These are phyloP conservation scores for Pycnomerus fuliginosus DNA, from an alignment of 2,888 invertebrate species.

Conservation along the genomic window DNA sequence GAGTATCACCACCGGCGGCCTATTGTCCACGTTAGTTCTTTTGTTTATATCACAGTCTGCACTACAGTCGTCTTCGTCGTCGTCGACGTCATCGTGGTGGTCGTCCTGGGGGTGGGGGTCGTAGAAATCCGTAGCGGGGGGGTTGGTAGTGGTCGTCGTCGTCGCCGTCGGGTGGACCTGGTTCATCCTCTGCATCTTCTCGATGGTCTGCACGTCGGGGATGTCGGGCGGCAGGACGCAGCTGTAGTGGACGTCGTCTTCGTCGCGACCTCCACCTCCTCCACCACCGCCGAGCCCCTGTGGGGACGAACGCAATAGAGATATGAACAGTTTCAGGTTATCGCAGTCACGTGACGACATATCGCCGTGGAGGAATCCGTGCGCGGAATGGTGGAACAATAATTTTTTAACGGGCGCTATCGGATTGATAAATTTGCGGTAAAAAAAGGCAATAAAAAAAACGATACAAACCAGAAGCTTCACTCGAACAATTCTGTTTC, in stretches of 20 bases:
- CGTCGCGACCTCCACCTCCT: too few species aligned
- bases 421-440: too few species aligned
- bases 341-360: too few species aligned
- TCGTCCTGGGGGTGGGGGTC: slow-evolving; percentile 1
- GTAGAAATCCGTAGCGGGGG: slow-evolving; percentile 12
- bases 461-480: too few species aligned
- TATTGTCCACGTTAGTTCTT: slow-evolving; percentile 24
- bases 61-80: slow-evolving; percentile 22
- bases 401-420: too few species aligned
- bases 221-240: slow-evolving; percentile 48
- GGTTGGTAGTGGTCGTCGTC: slow-evolving; percentile 1
- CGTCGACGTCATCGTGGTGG: slow-evolving; percentile 11
- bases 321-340: too few species aligned
- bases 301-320: too few species aligned
- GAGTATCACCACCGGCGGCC: slow-evolving; percentile 74
- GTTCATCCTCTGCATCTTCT: slow-evolving; percentile 55
- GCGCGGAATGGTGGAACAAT: too few species aligned
- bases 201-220: slow-evolving; percentile 55
- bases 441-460: too few species aligned
- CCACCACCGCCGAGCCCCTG: slow-evolving; percentile 23
- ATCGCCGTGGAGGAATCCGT: too few species aligned
- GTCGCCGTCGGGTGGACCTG: slow-evolving; percentile 24
- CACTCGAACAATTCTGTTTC: too few species aligned
- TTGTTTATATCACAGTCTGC: slow-evolving; percentile 35
- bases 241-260: slow-evolving; percentile 36